Conservation (phyloP, 2,888 invertebrate genomes). For the Brachylomia viminalis region DNA sequence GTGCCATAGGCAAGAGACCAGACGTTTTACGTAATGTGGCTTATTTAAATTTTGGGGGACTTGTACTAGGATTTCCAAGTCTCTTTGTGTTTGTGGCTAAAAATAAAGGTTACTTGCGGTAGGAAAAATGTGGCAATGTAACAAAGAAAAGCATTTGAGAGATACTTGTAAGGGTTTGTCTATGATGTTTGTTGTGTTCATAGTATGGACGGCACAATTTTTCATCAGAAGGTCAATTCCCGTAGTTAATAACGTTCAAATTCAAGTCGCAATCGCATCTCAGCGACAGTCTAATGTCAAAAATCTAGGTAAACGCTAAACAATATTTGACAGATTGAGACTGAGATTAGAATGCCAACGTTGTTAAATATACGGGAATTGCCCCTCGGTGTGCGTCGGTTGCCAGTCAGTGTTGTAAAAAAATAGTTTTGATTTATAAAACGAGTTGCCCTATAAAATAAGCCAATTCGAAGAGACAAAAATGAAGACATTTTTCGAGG, state of each 20-base stretch:
- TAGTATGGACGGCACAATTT: not conserved
- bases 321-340: no score
- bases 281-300: no score
- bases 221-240: no score
- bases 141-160: conserved; percentile 12
- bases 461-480: not conserved
- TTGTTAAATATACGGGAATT: no score
- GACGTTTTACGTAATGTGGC: conserved; percentile 71
- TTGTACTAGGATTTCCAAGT: conserved; percentile 25
- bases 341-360: no score
- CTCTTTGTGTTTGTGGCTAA: conserved; percentile 48
- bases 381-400: not conserved
- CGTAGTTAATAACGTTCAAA: no score
- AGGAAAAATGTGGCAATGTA: conserved; percentile 2
- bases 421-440: not conserved
- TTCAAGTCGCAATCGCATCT: no score
- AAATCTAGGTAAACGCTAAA: no score
- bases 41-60: conserved; percentile 58
- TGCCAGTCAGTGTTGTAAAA: not conserved
- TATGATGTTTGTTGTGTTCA: not conserved
- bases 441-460: no score
- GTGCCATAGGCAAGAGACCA: conserved; percentile 70
- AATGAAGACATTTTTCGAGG: not conserved
- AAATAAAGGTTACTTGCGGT: conserved; percentile 34
- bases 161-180: not conserved